Evolutionary conservation across 2,113 vertebrate species (phyloP).

Genomic region (Erythrocebus patas): DNA sequence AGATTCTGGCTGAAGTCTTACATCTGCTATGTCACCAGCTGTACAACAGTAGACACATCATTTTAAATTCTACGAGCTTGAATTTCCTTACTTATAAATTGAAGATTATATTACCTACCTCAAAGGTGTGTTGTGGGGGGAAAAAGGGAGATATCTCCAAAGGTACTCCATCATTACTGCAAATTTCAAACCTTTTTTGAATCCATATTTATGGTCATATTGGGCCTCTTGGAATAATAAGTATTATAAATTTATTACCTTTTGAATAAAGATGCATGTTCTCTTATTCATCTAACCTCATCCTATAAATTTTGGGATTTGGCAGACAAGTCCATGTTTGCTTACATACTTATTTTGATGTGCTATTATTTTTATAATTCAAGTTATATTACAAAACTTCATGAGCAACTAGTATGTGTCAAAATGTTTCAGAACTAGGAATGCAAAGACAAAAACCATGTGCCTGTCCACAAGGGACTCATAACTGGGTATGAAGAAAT

Average conservation of each 20-base stretch:
- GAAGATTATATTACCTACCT: background rate
- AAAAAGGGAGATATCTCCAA: background rate
- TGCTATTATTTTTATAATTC: background rate
- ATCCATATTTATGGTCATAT: background rate
- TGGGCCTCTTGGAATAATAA: background rate
- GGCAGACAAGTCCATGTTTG: background rate
- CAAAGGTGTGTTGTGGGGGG: background rate
- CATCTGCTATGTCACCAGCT: background rate
- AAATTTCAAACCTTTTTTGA: background rate
- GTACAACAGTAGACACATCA: background rate
- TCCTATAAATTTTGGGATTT: background rate
- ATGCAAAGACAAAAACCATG: background rate
- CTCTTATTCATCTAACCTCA: background rate
- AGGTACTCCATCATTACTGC: background rate
- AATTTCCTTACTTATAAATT: background rate
- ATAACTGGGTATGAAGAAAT: constrained; percentile 1
- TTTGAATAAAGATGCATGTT: background rate
- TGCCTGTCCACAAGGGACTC: background rate
- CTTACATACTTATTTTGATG: background rate
- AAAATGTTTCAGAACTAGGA: background rate
- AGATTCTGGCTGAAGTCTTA: background rate
- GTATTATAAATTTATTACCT: background rate
- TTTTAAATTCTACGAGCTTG: background rate
- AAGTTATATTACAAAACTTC: background rate
- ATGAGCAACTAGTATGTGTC: background rate